Evolutionary conservation across 1,140 invertebrate genomes (phyloP).

Genomic region (Camponotus pennsylvanicus): DNA sequence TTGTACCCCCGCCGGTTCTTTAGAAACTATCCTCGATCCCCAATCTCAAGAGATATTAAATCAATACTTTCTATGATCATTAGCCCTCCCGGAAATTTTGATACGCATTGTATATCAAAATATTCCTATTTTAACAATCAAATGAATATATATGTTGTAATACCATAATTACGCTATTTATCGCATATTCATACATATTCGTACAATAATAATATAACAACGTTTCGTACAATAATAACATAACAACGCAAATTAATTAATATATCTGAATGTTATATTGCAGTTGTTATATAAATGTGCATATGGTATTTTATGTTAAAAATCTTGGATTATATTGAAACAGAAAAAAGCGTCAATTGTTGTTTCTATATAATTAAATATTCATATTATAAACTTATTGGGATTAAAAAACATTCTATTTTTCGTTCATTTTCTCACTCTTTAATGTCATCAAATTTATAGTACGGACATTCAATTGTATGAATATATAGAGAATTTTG

Average conservation of each 20-base stretch:
- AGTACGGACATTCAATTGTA: too few relatives aligned
- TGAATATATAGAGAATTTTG: too few relatives aligned
- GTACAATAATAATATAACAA: too few relatives aligned
- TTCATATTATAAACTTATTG: background rate
- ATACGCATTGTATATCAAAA: background rate
- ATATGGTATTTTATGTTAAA: constrained; percentile 84
- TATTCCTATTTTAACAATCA: background rate
- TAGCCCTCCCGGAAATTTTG: too few relatives aligned
- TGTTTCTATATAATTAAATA: background rate
- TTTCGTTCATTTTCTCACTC: too few relatives aligned
- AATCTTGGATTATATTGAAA: constrained; percentile 80
- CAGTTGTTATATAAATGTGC: constrained; percentile 77
- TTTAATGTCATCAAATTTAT: too few relatives aligned
- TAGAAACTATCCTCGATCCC: too few relatives aligned
- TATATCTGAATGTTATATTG: background rate
- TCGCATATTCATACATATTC: background rate
- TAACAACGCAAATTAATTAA: constrained; percentile 1
- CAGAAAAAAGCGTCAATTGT: constrained; percentile 63
- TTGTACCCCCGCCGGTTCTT: too few relatives aligned
- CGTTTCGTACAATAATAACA: constrained; percentile 5
- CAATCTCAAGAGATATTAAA: too few relatives aligned
- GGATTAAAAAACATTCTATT: too few relatives aligned
- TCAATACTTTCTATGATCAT: too few relatives aligned
- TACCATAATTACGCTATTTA: background rate
- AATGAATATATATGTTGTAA: background rate